Percentiles rank a stretch among this genome's conserved stretches.
phyloP scores from a whole-genome alignment of 2,797 vertebrate species.

The Chrysocyon brachyurus region DNA sequence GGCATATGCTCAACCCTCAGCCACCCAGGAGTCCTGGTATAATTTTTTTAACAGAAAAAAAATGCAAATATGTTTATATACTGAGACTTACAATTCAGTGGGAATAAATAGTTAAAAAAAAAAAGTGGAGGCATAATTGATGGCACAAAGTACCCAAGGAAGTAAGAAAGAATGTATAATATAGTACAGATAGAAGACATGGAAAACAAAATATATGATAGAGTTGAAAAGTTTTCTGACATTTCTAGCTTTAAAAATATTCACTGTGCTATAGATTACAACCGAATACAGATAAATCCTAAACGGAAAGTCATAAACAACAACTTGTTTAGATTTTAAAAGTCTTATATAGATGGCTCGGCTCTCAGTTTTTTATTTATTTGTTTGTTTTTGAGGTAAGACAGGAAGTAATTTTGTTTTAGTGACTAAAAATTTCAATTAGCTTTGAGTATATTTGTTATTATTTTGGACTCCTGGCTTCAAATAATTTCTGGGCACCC shows the following conservation, averaged over 20 bases:
- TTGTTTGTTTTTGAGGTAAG: not conserved
- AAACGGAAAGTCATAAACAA: not conserved
- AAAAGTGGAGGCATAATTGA: not conserved
- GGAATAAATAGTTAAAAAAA: conserved; percentile 13
- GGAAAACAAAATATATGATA: not conserved
- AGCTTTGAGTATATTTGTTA: not conserved
- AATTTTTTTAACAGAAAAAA: not conserved
- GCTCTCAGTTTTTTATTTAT: not conserved
- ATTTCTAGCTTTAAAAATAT: conserved; percentile 34
- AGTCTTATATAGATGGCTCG: not conserved
- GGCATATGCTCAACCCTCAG: too few relatives aligned
- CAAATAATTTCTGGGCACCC: not conserved
- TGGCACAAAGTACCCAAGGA: not conserved
- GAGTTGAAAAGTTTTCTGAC: not conserved
- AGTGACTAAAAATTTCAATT: not conserved
- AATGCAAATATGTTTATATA: not conserved
- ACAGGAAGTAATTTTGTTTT: conserved; percentile 6
- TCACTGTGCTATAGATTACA: not conserved
- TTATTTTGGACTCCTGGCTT: not conserved
- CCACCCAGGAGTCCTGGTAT: too few relatives aligned
- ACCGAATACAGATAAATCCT: not conserved
- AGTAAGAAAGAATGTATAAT: not conserved
- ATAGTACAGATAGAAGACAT: not conserved
- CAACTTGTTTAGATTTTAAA: not conserved
- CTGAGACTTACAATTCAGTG: not conserved